A percentile compares a stretch with the other conserved stretches of the same genome.
Evolutionary conservation across 2,797 vertebrate species (phyloP).

Genomic region (Thamnophis elegans): DNA sequence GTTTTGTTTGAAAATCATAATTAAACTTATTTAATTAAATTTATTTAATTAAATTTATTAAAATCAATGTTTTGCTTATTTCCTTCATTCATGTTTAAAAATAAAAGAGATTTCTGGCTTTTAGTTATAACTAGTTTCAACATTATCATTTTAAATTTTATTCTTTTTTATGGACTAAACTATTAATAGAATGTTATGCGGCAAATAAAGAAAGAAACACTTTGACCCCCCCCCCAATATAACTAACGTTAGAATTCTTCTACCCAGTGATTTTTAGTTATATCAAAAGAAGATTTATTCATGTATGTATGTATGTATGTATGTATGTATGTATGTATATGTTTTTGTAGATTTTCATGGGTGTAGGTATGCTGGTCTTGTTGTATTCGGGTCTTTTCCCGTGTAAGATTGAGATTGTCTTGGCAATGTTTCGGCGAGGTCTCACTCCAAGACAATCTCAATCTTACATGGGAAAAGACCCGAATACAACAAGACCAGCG

Average conservation of each 20-base stretch:
- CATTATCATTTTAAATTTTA: constrained; percentile 13
- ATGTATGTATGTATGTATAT: too few relatives aligned
- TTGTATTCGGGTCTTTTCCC: too few relatives aligned
- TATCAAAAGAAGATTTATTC: neutral
- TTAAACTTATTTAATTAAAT: constrained; percentile 60
- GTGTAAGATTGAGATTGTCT: too few relatives aligned
- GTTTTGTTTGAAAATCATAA: constrained; percentile 56
- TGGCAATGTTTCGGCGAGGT: too few relatives aligned
- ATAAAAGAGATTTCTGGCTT: constrained; percentile 34
- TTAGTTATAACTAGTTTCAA: constrained; percentile 34
- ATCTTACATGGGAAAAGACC: too few relatives aligned
- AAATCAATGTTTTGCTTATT: constrained; percentile 57
- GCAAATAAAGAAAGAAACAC: neutral
- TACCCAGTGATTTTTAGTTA: neutral
- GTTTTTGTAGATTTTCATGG: too few relatives aligned
- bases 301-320: too few relatives aligned
- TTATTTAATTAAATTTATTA: constrained; percentile 47
- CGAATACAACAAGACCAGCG: too few relatives aligned
- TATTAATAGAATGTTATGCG: constrained; percentile 5
- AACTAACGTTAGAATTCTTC: neutral
- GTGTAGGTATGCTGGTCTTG: too few relatives aligned
- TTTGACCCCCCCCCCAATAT: neutral
- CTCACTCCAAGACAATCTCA: too few relatives aligned
- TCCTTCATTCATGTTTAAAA: constrained; percentile 50
- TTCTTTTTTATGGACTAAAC: neutral